A percentile compares a stretch with the other conserved stretches of the same genome.
Conservation (phyloP, 2,113 vertebrate genomes). For the Bufo gargarizans region DNA sequence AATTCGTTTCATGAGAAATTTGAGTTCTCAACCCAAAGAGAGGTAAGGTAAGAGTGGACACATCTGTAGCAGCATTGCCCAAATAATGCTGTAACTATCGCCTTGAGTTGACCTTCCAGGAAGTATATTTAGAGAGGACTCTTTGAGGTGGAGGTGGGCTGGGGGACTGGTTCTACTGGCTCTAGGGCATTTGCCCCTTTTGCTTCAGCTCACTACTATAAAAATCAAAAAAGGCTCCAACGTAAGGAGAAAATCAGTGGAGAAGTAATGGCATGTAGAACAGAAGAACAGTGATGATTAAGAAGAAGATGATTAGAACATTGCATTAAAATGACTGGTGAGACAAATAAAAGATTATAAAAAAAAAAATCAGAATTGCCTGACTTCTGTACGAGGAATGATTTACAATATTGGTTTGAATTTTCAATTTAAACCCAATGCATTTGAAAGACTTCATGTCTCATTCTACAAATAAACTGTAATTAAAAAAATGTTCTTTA, state of each 20-base stretch:
- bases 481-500: background rate
- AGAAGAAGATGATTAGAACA: background rate
- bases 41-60: no score
- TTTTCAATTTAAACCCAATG: background rate
- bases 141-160: background rate
- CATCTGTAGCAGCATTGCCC: no score
- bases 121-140: no score
- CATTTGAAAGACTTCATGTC: background rate
- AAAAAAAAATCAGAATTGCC: background rate
- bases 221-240: background rate
- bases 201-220: background rate
- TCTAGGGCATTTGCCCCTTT: background rate
- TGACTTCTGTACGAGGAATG: background rate
- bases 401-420: background rate
- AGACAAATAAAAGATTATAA: background rate
- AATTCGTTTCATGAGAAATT: no score
- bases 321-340: background rate
- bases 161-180: background rate
- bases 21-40: no score
- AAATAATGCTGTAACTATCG: no score
- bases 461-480: background rate
- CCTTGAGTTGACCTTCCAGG: no score
- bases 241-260: background rate
- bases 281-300: constrained; percentile 1
- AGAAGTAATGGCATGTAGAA: background rate